A percentile compares a stretch with the other conserved stretches of the same genome.
phyloP scores from a whole-genome alignment of 2,113 vertebrate species.

The Xiphophorus maculatus region DNA sequence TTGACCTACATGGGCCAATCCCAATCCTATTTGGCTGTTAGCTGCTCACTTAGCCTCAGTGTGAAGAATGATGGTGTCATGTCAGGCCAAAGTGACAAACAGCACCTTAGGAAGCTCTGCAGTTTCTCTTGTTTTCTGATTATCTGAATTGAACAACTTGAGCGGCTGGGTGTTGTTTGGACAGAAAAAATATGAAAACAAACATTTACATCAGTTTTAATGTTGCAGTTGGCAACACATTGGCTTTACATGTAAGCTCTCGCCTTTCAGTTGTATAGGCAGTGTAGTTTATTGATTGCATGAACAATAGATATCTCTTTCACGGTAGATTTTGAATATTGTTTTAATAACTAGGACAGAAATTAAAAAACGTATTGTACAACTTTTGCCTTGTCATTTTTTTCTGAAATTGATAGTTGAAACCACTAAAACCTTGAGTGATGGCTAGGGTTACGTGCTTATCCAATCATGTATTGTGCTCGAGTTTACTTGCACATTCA shows the following conservation, averaged over 20 bases:
- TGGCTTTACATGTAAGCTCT: too few species aligned
- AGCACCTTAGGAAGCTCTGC: background rate
- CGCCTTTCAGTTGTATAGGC: background rate
- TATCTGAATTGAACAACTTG: background rate
- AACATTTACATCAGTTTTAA: too few species aligned
- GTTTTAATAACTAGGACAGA: background rate
- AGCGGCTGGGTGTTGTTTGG: background rate
- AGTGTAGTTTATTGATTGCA: background rate
- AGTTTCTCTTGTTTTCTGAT: background rate
- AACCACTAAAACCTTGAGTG: background rate
- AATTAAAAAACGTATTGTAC: too few species aligned
- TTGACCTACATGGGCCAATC: constrained; percentile 28
- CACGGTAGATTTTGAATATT: background rate
- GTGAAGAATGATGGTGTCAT: constrained; percentile 4
- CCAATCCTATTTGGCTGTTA: constrained; percentile 43
- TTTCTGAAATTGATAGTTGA: background rate
- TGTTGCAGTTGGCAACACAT: too few species aligned
- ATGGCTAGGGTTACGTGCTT: too few species aligned
- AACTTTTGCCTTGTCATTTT: background rate
- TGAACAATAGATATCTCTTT: background rate
- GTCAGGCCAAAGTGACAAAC: constrained; percentile 20
- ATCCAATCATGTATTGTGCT: too few species aligned
- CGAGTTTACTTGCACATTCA: too few species aligned
- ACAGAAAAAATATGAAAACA: background rate
- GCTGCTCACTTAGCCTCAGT: constrained; percentile 20